phyloP scores from a whole-genome alignment of 2,797 vertebrate species.

The Lagodon rhomboides region DNA sequence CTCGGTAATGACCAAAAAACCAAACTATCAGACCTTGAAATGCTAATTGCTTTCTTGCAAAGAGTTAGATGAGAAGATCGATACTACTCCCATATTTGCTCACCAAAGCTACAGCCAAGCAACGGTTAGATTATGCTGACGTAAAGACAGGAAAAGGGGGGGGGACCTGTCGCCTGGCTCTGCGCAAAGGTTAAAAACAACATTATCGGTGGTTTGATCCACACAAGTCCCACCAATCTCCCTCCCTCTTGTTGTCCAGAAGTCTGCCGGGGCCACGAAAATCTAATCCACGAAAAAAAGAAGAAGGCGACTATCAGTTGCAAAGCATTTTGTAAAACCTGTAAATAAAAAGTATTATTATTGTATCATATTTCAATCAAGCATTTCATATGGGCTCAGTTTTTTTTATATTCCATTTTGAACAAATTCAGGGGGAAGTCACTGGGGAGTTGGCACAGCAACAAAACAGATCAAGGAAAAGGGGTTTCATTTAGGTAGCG shows the following conservation, averaged over 20 bases:
- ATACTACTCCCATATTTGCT: not conserved
- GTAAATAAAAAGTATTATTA: constrained; percentile 4
- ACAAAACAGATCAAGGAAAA: constrained; percentile 53
- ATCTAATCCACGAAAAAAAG: too few relatives aligned
- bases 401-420: constrained; percentile 2
- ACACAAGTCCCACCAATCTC: too few relatives aligned
- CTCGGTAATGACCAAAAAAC: constrained; percentile 6
- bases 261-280: too few relatives aligned
- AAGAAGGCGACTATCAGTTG: too few relatives aligned
- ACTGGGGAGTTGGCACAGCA: constrained; percentile 3
- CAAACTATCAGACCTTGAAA: not conserved
- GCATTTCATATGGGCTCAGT: constrained; percentile 3
- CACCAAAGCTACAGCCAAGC: not conserved
- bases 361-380: constrained; percentile 33
- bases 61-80: not conserved
- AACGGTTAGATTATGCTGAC: not conserved
- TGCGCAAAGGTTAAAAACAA: not conserved
- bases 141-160: not conserved
- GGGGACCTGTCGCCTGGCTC: not conserved
- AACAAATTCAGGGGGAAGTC: constrained; percentile 17
- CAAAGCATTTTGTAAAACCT: not conserved
- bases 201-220: not conserved
- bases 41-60: not conserved
- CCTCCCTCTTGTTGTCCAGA: too few relatives aligned
- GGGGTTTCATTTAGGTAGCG: constrained; percentile 64